Evolutionary conservation across 2,113 vertebrate genomes (phyloP), one percentile per base, ranked within the genome.

Genomic region (Takifugu bimaculatus): DNA sequence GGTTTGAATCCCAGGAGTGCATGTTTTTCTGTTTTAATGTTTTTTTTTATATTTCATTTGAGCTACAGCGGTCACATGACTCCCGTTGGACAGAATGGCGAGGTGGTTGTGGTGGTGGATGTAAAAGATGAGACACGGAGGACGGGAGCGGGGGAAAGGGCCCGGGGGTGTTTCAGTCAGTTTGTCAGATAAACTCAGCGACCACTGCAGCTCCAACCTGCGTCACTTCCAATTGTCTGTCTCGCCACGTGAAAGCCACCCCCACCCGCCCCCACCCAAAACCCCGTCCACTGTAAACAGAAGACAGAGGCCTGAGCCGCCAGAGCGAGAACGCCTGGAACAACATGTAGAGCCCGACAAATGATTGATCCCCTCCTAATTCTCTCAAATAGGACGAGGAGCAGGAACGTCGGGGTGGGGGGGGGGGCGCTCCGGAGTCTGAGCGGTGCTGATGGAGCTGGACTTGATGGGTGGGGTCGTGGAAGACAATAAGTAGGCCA

Each of bases 301-400:
- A 82, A 59, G 57, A 74, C 60, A 74, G 72, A 72, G 52, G 75
- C 42, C 59, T 72, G 42, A 71, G 81, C 71, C 20, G 52, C 56
- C 77, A 55, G 14, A 77, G 68, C 11, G 56, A 61, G 72, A 56
- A 50, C 42, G 70, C 85, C 86, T 54, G 63, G 1, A 70, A 83
- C 75, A 77, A 81, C 82, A 82, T 83, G 78, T 43, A 63, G 68
- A 59, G 78, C 78, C 56, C 50, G 90, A 92, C 90, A 88, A 88
- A 77, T 95, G 94, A 97, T 94, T 88, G 94, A 93, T 90, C 89
- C 79, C 61, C 76, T 78, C 62, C 48, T 93, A 93, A 95, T 93
- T 89, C 72, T 65, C 85, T 87, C 86, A 95, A 95, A 93, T 94
- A 89, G 92, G 91, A 78, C 66, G 26, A 66, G 80, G 56, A 84